Conservation (phyloP, 2,797 vertebrate genomes). For the Enteromius paludinosus region DNA sequence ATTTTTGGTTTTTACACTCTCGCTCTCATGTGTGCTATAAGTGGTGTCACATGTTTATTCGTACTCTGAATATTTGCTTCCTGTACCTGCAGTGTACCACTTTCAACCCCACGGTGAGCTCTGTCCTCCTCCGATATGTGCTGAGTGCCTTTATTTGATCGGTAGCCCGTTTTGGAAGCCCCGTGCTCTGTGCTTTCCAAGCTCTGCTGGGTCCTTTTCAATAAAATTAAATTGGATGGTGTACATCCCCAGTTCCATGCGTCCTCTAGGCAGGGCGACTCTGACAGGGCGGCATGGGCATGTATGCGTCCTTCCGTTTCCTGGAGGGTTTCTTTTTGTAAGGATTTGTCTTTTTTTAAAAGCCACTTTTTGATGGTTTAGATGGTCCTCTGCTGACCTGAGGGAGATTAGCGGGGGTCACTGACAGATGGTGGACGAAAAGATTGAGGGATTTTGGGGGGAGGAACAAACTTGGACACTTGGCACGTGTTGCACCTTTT, state of each 20-base stretch:
- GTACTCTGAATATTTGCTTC: background rate
- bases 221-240: slow-evolving; percentile 8
- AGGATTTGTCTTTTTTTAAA: background rate
- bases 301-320: slow-evolving; percentile 30
- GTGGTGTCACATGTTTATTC: background rate
- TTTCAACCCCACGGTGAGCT: background rate
- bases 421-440: slow-evolving; percentile 69
- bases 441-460: slow-evolving; percentile 36
- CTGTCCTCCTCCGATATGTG: background rate
- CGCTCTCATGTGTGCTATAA: slow-evolving; percentile 4
- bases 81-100: background rate
- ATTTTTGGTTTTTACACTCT: background rate
- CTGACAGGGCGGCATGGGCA: background rate
- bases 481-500: slow-evolving; percentile 30
- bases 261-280: background rate
- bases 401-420: slow-evolving; percentile 70
- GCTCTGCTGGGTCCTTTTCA: slow-evolving; percentile 9
- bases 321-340: background rate
- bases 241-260: background rate
- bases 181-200: background rate
- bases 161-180: background rate
- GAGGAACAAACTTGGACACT: slow-evolving; percentile 61
- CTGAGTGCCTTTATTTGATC: slow-evolving; percentile 3
- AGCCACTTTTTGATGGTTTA: slow-evolving; percentile 1
- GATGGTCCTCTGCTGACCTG: slow-evolving; percentile 69